phyloP scores from a whole-genome alignment of 2,797 vertebrate species.

The Labroides dimidiatus region DNA sequence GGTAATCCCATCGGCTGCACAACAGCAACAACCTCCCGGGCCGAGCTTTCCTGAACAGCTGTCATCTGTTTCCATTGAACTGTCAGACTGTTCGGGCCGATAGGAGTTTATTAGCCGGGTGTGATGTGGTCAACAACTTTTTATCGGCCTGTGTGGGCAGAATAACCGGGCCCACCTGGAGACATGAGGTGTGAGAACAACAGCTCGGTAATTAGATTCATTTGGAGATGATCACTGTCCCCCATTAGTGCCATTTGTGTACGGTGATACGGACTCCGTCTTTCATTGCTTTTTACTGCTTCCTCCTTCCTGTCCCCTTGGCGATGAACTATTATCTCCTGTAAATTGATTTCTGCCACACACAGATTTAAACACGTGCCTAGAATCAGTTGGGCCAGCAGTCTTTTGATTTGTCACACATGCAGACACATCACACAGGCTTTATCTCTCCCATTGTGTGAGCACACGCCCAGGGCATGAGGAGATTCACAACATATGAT shows the following conservation, averaged over 20 bases:
- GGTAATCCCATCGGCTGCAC: constrained; percentile 81
- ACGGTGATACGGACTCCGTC: constrained; percentile 71
- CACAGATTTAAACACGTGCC: constrained; percentile 42
- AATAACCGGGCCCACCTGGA: constrained; percentile 44
- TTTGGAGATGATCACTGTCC: constrained; percentile 79
- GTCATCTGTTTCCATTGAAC: constrained; percentile 63
- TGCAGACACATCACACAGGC: background rate
- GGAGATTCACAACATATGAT: constrained; percentile 71
- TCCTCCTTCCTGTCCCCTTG: constrained; percentile 59
- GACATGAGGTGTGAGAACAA: constrained; percentile 72
- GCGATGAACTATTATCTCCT: constrained; percentile 80
- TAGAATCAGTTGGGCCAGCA: constrained; percentile 30
- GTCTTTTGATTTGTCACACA: constrained; percentile 6
- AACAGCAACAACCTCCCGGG: constrained; percentile 56
- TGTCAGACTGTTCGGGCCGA: constrained; percentile 54
- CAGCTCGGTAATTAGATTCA: constrained; percentile 80
- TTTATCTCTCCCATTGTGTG: constrained; percentile 62
- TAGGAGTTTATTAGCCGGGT: constrained; percentile 62
- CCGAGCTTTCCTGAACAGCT: constrained; percentile 68
- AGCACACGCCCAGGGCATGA: constrained; percentile 66
- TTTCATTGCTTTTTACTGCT: constrained; percentile 73
- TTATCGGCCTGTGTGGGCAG: constrained; percentile 39
- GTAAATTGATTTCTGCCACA: constrained; percentile 78
- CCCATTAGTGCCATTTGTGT: constrained; percentile 81
- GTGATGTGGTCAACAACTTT: constrained; percentile 51